These are phyloP conservation scores for Pyrgilauda ruficollis DNA, from an alignment of 2,113 vertebrate species.

Conservation along the genomic window DNA sequence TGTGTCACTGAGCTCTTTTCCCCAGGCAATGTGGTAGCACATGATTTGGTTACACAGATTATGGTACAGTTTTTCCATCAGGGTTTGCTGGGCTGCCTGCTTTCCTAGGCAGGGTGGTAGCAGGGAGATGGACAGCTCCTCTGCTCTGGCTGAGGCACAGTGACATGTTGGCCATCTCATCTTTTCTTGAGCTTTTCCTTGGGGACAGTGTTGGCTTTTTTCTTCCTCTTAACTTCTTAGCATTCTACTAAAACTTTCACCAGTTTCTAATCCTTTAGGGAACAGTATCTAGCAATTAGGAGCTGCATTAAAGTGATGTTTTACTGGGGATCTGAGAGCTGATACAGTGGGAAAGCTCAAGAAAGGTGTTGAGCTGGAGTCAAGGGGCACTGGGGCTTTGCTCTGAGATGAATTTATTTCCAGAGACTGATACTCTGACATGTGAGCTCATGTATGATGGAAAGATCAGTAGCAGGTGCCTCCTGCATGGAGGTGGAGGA, in stretches of 20 bases:
- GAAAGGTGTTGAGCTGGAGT: background rate
- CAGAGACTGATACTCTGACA: background rate
- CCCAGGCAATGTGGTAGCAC: background rate
- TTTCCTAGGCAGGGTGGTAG: background rate
- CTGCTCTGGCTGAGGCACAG: background rate
- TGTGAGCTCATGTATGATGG: background rate
- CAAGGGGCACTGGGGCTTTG: background rate
- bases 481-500: background rate
- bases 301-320: background rate
- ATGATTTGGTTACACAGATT: accelerated
- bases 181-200: background rate
- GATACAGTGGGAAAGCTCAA: background rate
- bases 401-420: background rate
- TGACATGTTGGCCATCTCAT: background rate
- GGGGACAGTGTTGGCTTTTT: background rate
- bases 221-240: background rate
- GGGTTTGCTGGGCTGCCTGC: background rate
- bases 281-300: background rate
- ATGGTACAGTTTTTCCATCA: background rate
- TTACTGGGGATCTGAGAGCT: background rate
- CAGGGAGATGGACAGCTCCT: background rate
- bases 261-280: background rate
- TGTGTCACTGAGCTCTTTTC: background rate
- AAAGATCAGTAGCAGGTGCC: background rate
- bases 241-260: background rate